Base-by-base conservation (phyloP, 2,113 vertebrate species). In the Dermatemys mawii region DNA sequence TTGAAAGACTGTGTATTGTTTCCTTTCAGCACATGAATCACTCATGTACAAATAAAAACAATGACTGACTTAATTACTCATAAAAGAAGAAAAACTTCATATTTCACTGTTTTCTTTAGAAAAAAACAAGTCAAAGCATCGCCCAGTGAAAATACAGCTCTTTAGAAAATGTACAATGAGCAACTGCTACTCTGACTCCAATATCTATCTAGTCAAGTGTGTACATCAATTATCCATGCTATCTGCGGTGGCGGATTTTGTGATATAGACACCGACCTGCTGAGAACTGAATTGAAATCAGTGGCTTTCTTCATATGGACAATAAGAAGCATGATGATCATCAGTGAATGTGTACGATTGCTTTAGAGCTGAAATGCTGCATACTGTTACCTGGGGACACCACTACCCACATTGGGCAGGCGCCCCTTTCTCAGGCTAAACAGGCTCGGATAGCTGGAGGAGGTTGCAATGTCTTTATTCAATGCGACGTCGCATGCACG, bases 71-170 rank as follows among this genome's bases (percentile, higher is more conserved):
- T 92, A 93, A 95, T 95, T 92, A 81, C 49, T 49, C 41, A 84
- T 54, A 81, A 89, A 86, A 90, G 81, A 5, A 55, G 86, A 95
- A 93, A 76, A 79, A n/a, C n/a, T 29, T 90, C 44, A 32, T 6
- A 49, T 93, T 93, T 93, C 90, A 46, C 73, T 93, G 19, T 87
- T 94, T 96, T 90, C 27, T 92, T 9, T n/a, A 90, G 21, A 63
- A 82, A 70, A 79, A 5, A 87, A 29, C 60, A 91, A 50, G 3
- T 85, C 91, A 86, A 24, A 2, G 89, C 70, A 32, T 91, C 94
- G 84, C 27, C 49, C 32, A 48, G n/a, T 55, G 75, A 75, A 32
- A 88, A 1, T 63, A 41, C 54, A 78, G 88, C 21, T 91, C 26
- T 78, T n/a, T 7, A 73, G 11, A 49, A 89, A 84, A 63, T 24